These are phyloP conservation scores for Silvanus unidentatus DNA, from an alignment of 2,888 invertebrate genomes.

Conservation along the genomic window DNA sequence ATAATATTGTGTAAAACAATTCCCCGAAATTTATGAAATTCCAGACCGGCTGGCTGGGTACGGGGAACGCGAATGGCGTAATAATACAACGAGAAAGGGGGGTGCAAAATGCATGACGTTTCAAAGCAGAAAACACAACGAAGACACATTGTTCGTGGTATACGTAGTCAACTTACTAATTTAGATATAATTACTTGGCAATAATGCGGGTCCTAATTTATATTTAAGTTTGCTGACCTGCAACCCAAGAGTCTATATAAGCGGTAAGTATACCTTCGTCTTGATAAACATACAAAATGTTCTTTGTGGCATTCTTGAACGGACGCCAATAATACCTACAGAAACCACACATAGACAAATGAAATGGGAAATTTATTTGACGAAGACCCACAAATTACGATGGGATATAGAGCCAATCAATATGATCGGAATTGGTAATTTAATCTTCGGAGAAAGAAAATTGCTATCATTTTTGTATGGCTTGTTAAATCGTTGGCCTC, in stretches of 20 bases:
- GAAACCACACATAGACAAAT: too few relatives aligned
- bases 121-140: too few relatives aligned
- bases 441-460: background rate
- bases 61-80: background rate
- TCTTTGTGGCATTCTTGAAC: too few relatives aligned
- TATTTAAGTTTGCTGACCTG: too few relatives aligned
- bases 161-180: slow-evolving; percentile 23
- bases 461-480: background rate
- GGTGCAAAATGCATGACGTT: too few relatives aligned
- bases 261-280: too few relatives aligned
- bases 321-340: too few relatives aligned
- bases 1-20: slow-evolving; percentile 12
- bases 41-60: background rate
- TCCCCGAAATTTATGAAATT: slow-evolving; percentile 19
- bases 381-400: background rate
- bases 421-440: background rate
- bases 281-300: too few relatives aligned
- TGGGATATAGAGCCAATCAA: background rate
- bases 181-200: slow-evolving; percentile 31
- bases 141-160: too few relatives aligned
- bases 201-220: slow-evolving; percentile 31
- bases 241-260: too few relatives aligned
- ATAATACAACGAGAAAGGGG: background rate
- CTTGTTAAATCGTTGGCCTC: too few relatives aligned
- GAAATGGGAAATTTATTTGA: background rate